Percentiles rank a stretch among this genome's conserved stretches.
These are phyloP conservation scores for Antigone vipio DNA, from an alignment of 2,113 vertebrate species.

Conservation along the genomic window DNA sequence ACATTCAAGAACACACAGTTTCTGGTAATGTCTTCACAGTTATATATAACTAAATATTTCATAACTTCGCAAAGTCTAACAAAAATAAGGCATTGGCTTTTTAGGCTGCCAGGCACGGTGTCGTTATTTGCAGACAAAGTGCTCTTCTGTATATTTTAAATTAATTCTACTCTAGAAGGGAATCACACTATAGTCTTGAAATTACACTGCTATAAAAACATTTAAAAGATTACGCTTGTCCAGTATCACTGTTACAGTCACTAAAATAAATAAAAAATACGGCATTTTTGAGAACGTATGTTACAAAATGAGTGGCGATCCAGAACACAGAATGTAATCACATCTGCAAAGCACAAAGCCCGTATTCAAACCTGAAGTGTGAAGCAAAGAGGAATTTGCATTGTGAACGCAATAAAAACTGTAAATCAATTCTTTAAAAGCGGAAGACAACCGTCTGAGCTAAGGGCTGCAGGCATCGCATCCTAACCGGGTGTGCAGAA, in stretches of 20 bases:
- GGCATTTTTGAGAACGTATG: neutral
- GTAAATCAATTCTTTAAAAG: slow-evolving; percentile 28
- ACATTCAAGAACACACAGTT: neutral
- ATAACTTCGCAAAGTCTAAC: neutral
- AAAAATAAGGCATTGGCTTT: slow-evolving; percentile 8
- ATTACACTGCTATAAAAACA: neutral
- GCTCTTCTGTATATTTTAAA: slow-evolving; percentile 2
- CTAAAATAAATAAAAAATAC: neutral
- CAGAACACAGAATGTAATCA: neutral
- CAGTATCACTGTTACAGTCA: neutral
- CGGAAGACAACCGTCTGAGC: slow-evolving; percentile 14
- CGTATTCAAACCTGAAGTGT: slow-evolving; percentile 22
- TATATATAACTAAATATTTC: slow-evolving; percentile 16
- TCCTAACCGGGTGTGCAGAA: neutral
- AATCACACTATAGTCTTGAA: slow-evolving; percentile 10
- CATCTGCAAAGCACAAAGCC: slow-evolving; percentile 30
- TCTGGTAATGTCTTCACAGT: neutral
- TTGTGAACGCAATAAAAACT: slow-evolving; percentile 25
- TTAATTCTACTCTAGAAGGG: slow-evolving; percentile 8
- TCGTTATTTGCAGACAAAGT: neutral
- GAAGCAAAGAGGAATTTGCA: slow-evolving; percentile 35
- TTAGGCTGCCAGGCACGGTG: neutral
- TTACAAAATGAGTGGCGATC: neutral
- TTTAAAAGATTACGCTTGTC: slow-evolving; percentile 7
- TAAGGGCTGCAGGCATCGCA: neutral